phyloP scores from a whole-genome alignment of 2,888 invertebrate species.

The Linnaemya vulpina region DNA sequence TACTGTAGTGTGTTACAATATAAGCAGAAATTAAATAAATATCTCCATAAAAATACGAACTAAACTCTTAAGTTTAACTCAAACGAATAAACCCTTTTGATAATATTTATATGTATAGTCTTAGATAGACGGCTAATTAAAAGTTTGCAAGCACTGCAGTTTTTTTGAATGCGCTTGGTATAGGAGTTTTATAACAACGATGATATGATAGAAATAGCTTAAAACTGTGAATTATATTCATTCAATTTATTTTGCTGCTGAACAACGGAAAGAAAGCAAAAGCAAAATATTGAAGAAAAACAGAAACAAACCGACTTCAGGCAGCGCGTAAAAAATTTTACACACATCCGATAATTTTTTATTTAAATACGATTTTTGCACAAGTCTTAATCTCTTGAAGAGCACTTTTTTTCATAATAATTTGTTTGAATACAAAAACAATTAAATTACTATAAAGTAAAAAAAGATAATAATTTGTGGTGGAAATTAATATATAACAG shows the following conservation, averaged over 20 bases:
- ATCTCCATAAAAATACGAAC: conserved; percentile 43
- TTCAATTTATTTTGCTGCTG: conserved; percentile 56
- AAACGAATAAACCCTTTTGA: conserved; percentile 24
- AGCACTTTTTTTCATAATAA: conserved; percentile 27
- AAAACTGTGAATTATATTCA: conserved; percentile 65
- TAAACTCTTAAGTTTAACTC: conserved; percentile 4
- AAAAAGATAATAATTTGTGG: conserved; percentile 11
- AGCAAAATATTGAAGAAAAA: conserved; percentile 36
- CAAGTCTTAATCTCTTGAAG: conserved; percentile 32
- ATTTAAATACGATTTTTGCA: conserved; percentile 44
- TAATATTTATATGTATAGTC: conserved; percentile 19
- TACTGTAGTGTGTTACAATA: neutral
- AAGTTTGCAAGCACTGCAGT: conserved; percentile 20
- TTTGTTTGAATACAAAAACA: conserved; percentile 22
- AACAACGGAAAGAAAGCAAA: conserved; percentile 53
- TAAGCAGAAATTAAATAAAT: conserved; percentile 8
- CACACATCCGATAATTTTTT: conserved; percentile 17
- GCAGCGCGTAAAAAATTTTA: conserved; percentile 68
- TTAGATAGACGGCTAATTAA: conserved; percentile 28
- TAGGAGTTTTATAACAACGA: conserved; percentile 50
- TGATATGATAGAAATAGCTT: conserved; percentile 38
- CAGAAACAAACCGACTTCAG: conserved; percentile 67
- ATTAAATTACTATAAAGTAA: too few species aligned
- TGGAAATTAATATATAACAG: conserved; percentile 4
- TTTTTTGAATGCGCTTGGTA: conserved; percentile 2